Conservation (phyloP, 2,113 vertebrate species). For the Elachura formosa region DNA sequence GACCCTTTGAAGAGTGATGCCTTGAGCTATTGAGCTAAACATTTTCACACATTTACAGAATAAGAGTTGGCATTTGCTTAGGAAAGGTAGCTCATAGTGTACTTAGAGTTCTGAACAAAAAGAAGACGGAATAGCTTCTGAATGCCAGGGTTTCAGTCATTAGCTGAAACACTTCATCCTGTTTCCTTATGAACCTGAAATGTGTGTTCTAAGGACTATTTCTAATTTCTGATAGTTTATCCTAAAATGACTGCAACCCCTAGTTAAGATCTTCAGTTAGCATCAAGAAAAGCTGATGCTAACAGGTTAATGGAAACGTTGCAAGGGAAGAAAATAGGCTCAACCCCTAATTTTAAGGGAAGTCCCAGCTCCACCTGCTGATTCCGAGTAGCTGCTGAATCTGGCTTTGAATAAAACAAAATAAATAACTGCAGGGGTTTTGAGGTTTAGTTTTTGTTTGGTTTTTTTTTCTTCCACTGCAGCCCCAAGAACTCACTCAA, state of each 20-base stretch:
- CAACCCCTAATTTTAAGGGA: not conserved
- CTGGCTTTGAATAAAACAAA: not conserved
- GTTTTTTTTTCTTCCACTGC: not conserved
- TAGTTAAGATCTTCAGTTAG: not conserved
- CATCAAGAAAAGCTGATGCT: not conserved
- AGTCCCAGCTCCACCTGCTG: not conserved
- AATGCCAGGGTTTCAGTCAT: not conserved
- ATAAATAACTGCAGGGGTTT: not conserved
- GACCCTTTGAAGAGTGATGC: not conserved
- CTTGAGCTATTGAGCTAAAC: not conserved
- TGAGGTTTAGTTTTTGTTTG: not conserved
- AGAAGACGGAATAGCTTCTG: not conserved
- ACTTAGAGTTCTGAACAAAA: not conserved
- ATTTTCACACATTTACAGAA: not conserved
- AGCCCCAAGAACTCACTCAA: not conserved
- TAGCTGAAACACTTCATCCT: not conserved
- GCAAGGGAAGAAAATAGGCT: not conserved
- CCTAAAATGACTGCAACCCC: not conserved
- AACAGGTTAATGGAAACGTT: not conserved
- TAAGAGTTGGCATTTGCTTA: not conserved
- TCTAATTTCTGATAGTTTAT: not conserved
- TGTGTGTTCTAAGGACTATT: fast-evolving
- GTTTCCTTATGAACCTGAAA: not conserved
- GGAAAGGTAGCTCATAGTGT: not conserved
- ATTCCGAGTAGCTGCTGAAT: not conserved